Percentiles rank a stretch among this genome's conserved stretches.
phyloP scores from a whole-genome alignment of 2,113 vertebrate genomes.

The Mormoops blainvillei region DNA sequence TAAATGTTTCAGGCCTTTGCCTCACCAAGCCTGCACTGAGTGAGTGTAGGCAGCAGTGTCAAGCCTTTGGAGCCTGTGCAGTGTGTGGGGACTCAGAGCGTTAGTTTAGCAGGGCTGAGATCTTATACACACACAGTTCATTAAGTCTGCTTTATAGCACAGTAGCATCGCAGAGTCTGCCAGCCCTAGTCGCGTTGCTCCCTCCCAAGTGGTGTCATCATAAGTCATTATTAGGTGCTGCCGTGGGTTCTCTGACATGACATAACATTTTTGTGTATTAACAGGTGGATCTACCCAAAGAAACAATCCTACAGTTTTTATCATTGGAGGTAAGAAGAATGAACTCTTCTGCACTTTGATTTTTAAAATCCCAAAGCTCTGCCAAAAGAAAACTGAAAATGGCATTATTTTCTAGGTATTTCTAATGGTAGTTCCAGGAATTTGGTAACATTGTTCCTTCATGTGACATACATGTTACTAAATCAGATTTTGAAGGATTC shows the following conservation, averaged over 20 bases:
- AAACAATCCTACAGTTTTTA: constrained; percentile 93
- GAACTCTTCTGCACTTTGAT: background rate
- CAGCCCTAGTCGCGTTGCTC: background rate
- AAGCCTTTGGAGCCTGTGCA: background rate
- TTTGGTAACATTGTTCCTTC: constrained; percentile 1
- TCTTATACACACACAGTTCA: background rate
- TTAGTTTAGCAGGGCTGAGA: background rate
- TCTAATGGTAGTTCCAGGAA: background rate
- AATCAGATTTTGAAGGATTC: background rate
- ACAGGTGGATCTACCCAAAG: constrained; percentile 96
- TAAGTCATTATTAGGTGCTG: background rate
- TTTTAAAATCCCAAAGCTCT: constrained; percentile 13
- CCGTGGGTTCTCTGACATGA: background rate
- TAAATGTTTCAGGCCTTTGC: background rate
- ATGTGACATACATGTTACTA: background rate
- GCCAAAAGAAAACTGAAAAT: background rate
- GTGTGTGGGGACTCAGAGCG: too few species aligned
- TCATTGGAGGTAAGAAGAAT: constrained; percentile 89
- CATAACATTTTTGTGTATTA: constrained; percentile 48
- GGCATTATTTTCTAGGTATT: background rate
- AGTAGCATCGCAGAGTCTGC: background rate
- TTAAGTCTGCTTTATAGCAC: background rate
- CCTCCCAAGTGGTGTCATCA: background rate
- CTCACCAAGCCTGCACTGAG: background rate
- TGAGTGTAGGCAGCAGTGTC: background rate